Percentiles rank a stretch among this genome's conserved stretches.
These are phyloP conservation scores for Dasyprocta punctata DNA, from an alignment of 2,113 vertebrate species.

Conservation along the genomic window DNA sequence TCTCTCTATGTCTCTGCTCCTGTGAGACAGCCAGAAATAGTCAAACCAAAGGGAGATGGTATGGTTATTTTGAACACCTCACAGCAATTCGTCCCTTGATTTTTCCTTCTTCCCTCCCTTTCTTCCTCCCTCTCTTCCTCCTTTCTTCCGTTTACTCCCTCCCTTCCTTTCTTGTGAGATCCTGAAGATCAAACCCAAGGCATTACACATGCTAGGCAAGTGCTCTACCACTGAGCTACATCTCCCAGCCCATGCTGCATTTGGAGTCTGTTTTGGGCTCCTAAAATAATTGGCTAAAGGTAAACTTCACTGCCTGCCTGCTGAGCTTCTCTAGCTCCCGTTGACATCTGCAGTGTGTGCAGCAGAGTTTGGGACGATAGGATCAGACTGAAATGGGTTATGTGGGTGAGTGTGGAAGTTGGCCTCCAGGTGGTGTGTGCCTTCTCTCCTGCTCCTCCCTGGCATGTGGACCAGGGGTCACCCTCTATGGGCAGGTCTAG, in stretches of 20 bases:
- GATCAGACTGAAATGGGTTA: no score
- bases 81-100: not conserved
- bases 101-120: no score
- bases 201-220: not conserved
- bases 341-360: not conserved
- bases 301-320: not conserved
- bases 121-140: no score
- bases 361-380: not conserved
- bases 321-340: not conserved
- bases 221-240: not conserved
- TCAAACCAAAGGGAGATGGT: not conserved
- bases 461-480: accelerated
- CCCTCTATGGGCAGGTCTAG: not conserved
- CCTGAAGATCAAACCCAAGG: not conserved
- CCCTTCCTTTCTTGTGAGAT: not conserved
- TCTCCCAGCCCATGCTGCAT: no score
- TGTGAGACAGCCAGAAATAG: not conserved
- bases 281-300: not conserved
- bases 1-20: not conserved
- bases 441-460: no score
- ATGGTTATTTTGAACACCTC: not conserved
- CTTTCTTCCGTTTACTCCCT: not conserved
- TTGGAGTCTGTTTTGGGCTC: not conserved
- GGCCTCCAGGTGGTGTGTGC: accelerated
- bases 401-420: not conserved